A percentile compares a stretch with the other conserved stretches of the same genome.
Conservation (phyloP, 1,140 invertebrate species). For the Zelostemma sp. region DNA sequence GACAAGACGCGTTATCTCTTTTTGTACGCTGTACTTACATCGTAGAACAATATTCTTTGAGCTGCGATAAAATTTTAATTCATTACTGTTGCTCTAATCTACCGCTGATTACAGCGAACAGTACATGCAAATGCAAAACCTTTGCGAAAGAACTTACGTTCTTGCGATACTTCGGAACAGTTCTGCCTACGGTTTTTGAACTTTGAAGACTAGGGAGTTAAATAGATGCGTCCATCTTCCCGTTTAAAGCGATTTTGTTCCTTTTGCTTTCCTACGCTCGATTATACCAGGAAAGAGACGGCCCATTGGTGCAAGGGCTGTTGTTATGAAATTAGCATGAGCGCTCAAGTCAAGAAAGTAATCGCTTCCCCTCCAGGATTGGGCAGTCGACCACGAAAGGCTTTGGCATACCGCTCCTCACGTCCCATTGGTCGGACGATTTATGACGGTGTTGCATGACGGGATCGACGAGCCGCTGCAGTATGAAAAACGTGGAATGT, state of each 20-base stretch:
- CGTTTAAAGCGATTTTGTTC: conserved; percentile 14
- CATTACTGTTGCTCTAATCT: too few species aligned
- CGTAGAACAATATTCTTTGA: conserved; percentile 10
- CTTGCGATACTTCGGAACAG: too few species aligned
- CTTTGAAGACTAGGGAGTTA: not conserved
- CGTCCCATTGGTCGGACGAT: conserved; percentile 62
- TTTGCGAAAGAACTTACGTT: too few species aligned
- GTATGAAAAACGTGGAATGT: conserved; percentile 45
- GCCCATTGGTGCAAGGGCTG: conserved; percentile 66
- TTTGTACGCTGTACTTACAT: conserved; percentile 20
- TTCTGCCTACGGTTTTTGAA: too few species aligned
- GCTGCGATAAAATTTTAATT: conserved; percentile 26
- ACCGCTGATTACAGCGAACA: too few species aligned
- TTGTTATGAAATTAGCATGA: conserved; percentile 70
- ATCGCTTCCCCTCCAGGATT: conserved; percentile 61
- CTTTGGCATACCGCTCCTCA: conserved; percentile 49
- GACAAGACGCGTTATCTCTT: conserved; percentile 42
- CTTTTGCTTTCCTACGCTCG: conserved; percentile 21
- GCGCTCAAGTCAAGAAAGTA: conserved; percentile 61
- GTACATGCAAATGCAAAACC: not conserved
- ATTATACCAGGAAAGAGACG: conserved; percentile 36
- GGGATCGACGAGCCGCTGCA: conserved; percentile 31
- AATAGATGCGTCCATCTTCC: conserved; percentile 22
- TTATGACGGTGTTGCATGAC: conserved; percentile 58
- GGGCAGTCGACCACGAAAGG: conserved; percentile 53